Conservation (phyloP, 2,888 invertebrate genomes). For the Acleris laterana region DNA sequence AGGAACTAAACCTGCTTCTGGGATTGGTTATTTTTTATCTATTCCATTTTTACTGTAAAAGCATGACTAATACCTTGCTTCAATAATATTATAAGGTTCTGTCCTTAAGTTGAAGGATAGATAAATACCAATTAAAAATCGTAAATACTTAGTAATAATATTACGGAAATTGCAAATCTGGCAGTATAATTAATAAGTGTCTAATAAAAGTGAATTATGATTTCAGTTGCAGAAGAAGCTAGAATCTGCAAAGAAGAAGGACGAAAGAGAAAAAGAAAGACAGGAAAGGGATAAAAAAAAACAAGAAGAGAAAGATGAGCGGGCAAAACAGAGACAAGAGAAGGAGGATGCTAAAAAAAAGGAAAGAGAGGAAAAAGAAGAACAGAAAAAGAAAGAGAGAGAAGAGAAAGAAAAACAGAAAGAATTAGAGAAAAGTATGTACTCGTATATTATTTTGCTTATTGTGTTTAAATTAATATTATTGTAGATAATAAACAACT, state of each 20-base stretch:
- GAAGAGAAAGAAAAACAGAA: constrained; percentile 81
- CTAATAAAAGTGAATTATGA: not conserved
- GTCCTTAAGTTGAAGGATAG: no score
- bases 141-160: no score
- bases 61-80: no score
- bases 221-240: constrained; percentile 81
- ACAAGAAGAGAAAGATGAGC: constrained; percentile 78
- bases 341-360: constrained; percentile 74
- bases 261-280: constrained; percentile 81
- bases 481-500: no score
- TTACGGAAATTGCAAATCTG: no score
- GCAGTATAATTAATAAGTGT: not conserved
- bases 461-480: not conserved
- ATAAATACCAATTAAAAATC: no score
- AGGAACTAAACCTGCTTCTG: no score
- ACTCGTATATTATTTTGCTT: constrained; percentile 36
- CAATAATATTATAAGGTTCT: no score
- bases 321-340: constrained; percentile 71
- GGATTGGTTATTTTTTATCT: no score
- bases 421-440: constrained; percentile 83
- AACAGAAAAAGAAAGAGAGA: constrained; percentile 77
- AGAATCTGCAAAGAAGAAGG: constrained; percentile 83
- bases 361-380: constrained; percentile 81
- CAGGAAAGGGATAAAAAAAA: constrained; percentile 72
- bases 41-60: no score